These are phyloP conservation scores for Phyllostomus hastatus DNA, from an alignment of 2,113 vertebrate genomes.

Conservation along the genomic window DNA sequence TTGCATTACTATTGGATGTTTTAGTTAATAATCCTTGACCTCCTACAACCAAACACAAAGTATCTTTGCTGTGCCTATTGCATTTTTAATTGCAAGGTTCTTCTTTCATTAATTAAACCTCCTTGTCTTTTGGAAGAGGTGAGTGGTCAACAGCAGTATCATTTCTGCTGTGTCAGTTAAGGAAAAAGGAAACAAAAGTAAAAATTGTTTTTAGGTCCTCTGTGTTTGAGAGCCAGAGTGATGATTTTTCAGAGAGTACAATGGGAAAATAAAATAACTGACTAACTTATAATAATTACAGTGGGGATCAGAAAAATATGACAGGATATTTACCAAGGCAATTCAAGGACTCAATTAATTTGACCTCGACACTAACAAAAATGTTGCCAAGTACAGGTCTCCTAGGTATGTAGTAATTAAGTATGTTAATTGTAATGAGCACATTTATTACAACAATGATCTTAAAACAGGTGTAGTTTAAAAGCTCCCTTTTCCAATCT, in stretches of 20 bases:
- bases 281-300: slow-evolving; percentile 28
- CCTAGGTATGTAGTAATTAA: slow-evolving; percentile 19
- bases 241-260: slow-evolving; percentile 1
- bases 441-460: neutral
- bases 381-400: slow-evolving; percentile 34
- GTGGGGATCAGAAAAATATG: neutral
- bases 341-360: slow-evolving; percentile 52
- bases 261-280: slow-evolving; percentile 8
- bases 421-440: neutral
- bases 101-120: neutral
- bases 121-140: neutral
- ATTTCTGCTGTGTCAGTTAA: neutral
- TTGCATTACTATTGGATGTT: neutral
- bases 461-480: slow-evolving; percentile 23
- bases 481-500: neutral
- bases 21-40: slow-evolving; percentile 34
- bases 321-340: slow-evolving; percentile 17
- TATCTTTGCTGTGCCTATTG: neutral
- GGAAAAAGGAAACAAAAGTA: neutral
- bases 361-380: slow-evolving; percentile 41
- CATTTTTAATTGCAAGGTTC: neutral
- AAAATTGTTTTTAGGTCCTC: neutral
- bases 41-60: neutral
- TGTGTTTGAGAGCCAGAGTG: neutral
- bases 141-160: neutral